These are phyloP conservation scores for Lepidochitona cinerea DNA, from an alignment of 2,888 invertebrate genomes.

Conservation along the genomic window DNA sequence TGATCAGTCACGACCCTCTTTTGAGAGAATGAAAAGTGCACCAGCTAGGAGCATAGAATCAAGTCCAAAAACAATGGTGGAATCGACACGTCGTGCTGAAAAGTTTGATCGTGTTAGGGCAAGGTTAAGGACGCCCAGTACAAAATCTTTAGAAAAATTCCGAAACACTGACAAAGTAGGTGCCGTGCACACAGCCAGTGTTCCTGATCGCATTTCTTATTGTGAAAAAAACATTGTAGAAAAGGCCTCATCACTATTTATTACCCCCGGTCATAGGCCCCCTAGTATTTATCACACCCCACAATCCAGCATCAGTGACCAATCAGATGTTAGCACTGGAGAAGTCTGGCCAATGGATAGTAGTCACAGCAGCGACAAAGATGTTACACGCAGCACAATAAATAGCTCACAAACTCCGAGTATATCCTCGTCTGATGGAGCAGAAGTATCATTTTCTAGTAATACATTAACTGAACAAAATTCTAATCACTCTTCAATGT, in stretches of 20 bases:
- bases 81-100: neutral
- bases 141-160: constrained; percentile 18
- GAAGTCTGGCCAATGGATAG: constrained; percentile 26
- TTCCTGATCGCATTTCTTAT: constrained; percentile 1
- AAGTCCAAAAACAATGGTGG: neutral
- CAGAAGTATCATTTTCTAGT: constrained; percentile 18
- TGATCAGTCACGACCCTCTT: neutral
- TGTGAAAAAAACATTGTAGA: neutral
- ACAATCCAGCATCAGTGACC: constrained; percentile 42
- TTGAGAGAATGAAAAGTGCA: too few relatives aligned
- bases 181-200: neutral
- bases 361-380: neutral
- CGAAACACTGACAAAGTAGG: neutral
- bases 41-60: neutral
- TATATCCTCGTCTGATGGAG: neutral
- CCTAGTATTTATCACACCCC: constrained; percentile 17
- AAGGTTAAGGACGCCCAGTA: constrained; percentile 33
- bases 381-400: neutral
- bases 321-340: constrained; percentile 44
- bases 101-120: neutral
- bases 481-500: neutral
- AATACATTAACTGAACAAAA: constrained; percentile 40
- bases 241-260: neutral
- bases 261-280: neutral
- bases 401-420: neutral